phyloP scores from a whole-genome alignment of 2,888 invertebrate species.

The Ypsolopha sequella region DNA sequence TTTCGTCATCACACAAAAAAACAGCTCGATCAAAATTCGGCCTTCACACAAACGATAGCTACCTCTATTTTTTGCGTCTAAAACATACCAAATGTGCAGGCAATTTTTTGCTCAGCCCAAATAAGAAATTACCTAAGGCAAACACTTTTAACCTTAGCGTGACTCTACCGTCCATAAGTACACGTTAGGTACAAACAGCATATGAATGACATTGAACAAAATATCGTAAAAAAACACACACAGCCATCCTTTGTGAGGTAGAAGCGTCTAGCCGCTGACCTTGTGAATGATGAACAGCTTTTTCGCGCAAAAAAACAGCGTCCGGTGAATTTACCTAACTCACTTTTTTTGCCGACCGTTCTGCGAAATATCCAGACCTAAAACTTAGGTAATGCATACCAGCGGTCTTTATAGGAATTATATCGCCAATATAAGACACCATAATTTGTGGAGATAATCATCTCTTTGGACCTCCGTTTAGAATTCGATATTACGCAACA shows the following conservation, averaged over 20 bases:
- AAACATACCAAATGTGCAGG: background rate
- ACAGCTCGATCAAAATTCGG: background rate
- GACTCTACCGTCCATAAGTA: constrained; percentile 26
- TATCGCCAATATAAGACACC: constrained; percentile 45
- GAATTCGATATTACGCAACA: constrained; percentile 22
- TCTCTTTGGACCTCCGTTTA: constrained; percentile 17
- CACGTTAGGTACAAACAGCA: constrained; percentile 7
- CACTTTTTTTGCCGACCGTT: constrained; percentile 45
- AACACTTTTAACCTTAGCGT: constrained; percentile 54
- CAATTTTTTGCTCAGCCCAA: constrained; percentile 6
- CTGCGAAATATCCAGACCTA: constrained; percentile 45
- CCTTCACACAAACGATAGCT: background rate
- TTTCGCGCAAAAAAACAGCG: constrained; percentile 48
- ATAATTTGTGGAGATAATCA: constrained; percentile 58
- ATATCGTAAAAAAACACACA: constrained; percentile 50
- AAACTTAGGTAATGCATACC: constrained; percentile 45
- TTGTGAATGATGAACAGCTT: constrained; percentile 62
- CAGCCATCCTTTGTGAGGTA: constrained; percentile 58
- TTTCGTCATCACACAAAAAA: too few species aligned
- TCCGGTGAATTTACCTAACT: constrained; percentile 67
- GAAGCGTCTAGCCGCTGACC: constrained; percentile 52
- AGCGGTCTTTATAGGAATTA: constrained; percentile 24
- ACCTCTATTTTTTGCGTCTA: background rate
- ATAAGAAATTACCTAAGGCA: constrained; percentile 50
- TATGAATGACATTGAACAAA: constrained; percentile 62